phyloP scores from a whole-genome alignment of 2,888 invertebrate genomes.

The Schizotus pectinicornis region DNA sequence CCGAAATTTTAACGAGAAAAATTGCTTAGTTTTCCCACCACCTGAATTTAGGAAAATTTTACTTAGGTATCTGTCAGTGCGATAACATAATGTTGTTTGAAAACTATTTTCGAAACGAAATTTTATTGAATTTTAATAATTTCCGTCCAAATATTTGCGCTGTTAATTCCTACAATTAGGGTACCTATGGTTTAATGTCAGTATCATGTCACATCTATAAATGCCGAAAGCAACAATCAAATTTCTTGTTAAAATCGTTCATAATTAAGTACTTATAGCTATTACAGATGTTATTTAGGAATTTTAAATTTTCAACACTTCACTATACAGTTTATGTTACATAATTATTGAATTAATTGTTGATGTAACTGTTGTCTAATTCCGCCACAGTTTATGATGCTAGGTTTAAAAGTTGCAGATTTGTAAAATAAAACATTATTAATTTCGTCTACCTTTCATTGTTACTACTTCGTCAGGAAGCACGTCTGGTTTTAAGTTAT shows the following conservation, averaged over 20 bases:
- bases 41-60: too few relatives aligned
- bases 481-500: too few relatives aligned
- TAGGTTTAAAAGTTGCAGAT: too few relatives aligned
- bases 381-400: too few relatives aligned
- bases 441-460: too few relatives aligned
- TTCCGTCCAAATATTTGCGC: slow-evolving; percentile 21
- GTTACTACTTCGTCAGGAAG: too few relatives aligned
- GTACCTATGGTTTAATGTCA: not conserved
- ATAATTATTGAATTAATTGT: not conserved
- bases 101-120: not conserved
- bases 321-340: too few relatives aligned
- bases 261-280: not conserved
- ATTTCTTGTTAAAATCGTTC: slow-evolving; percentile 21
- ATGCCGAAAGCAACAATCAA: slow-evolving; percentile 18
- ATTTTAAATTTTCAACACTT: not conserved
- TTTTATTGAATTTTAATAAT: slow-evolving; percentile 14
- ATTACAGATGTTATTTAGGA: slow-evolving; percentile 4
- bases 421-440: too few relatives aligned
- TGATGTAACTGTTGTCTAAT: not conserved
- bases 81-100: not conserved
- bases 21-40: too few relatives aligned
- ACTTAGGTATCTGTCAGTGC: too few relatives aligned
- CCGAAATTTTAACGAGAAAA: too few relatives aligned
- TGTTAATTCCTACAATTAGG: too few relatives aligned
- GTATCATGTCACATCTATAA: slow-evolving; percentile 10